Conservation (phyloP, 2,113 vertebrate species). For the Passer domesticus region DNA sequence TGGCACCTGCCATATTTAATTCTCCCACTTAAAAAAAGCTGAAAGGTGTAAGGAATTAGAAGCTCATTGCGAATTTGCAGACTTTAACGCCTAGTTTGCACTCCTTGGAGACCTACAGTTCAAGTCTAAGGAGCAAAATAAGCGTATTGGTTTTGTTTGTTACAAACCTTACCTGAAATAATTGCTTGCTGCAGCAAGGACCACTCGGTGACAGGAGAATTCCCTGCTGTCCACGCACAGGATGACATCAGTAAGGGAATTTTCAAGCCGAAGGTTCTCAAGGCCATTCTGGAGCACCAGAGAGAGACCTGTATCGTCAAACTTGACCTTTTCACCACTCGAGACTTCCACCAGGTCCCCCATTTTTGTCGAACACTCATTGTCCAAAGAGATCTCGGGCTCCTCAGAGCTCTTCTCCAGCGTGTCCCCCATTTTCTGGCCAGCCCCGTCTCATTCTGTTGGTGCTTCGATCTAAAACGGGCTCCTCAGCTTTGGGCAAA, state of each 20-base stretch:
- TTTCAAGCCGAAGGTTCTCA: constrained; percentile 87
- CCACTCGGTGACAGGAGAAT: constrained; percentile 91
- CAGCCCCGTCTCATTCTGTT: constrained; percentile 60
- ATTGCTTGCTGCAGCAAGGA: constrained; percentile 93
- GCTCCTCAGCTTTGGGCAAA: constrained; percentile 63
- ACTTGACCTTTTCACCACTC: constrained; percentile 74
- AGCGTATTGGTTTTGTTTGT: neutral
- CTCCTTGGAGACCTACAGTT: neutral
- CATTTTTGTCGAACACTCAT: constrained; percentile 58
- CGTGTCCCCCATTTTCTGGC: constrained; percentile 80
- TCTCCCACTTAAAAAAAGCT: neutral
- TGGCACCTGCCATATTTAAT: neutral
- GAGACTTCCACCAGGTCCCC: constrained; percentile 72
- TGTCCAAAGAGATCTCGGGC: constrained; percentile 50
- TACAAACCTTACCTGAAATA: constrained; percentile 90
- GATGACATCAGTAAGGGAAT: constrained; percentile 89
- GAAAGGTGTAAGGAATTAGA: neutral
- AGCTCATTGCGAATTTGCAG: neutral
- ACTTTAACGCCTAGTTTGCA: neutral
- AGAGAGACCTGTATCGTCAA: constrained; percentile 86
- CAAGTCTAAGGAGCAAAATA: neutral
- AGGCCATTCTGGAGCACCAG: constrained; percentile 88
- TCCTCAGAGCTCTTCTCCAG: constrained; percentile 85
- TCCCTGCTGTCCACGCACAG: constrained; percentile 84
- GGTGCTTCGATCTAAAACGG: constrained; percentile 61